These are phyloP conservation scores for Rhyacophila evoluta DNA, from an alignment of 2,888 invertebrate species.

Conservation along the genomic window DNA sequence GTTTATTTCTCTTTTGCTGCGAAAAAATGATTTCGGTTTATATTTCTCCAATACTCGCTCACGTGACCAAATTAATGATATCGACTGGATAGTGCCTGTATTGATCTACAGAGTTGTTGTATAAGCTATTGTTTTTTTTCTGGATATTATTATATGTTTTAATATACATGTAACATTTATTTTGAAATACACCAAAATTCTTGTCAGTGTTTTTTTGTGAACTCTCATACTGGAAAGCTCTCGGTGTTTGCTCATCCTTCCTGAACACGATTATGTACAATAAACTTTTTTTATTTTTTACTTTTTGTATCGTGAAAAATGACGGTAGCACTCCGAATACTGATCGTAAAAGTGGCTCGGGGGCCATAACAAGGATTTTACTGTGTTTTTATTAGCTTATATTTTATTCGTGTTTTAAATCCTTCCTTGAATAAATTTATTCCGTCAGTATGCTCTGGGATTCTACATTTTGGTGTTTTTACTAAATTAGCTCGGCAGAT, in stretches of 20 bases:
- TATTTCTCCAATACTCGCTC: too few species aligned
- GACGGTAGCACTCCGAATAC: conserved; percentile 22
- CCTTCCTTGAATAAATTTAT: conserved; percentile 4
- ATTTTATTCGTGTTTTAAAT: conserved; percentile 18
- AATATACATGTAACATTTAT: too few species aligned
- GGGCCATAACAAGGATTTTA: conserved; percentile 5
- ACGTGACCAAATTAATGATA: too few species aligned
- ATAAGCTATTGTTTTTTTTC: too few species aligned
- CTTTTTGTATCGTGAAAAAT: conserved; percentile 10
- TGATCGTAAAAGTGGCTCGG: conserved; percentile 10
- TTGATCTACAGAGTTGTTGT: too few species aligned
- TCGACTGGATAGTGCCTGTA: too few species aligned
- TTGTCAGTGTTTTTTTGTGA: background rate
- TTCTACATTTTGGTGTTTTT: background rate
- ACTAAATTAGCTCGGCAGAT: too few species aligned
- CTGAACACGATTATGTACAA: background rate
- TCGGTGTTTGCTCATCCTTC: background rate
- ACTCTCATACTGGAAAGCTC: background rate
- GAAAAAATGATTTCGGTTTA: too few species aligned
- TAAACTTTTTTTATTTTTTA: background rate
- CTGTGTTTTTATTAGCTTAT: conserved; percentile 15
- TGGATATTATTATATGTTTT: too few species aligned
- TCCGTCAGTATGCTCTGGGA: background rate
- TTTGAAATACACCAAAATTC: too few species aligned
- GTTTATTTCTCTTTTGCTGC: too few species aligned